Evolutionary conservation across 1,140 invertebrate genomes (phyloP).

Genomic region (Drosophila lacertosa): DNA sequence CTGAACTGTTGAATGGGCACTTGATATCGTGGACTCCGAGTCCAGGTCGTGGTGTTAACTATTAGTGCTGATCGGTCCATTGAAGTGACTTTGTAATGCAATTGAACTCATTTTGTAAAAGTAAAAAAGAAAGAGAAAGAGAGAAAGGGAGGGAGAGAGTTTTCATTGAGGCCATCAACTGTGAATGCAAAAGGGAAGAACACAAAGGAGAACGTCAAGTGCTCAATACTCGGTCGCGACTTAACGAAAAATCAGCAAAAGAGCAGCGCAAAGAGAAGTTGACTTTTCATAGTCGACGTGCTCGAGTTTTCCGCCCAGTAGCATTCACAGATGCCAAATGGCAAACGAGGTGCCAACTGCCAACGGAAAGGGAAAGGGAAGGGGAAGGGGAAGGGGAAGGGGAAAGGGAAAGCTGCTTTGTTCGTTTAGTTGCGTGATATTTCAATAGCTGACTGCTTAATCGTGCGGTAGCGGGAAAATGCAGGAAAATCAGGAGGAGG

Average conservation of each 20-base stretch:
- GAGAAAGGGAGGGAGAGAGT: not conserved
- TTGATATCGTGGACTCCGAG: not conserved
- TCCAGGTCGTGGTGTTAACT: constrained; percentile 44
- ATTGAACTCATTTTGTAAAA: constrained; percentile 67
- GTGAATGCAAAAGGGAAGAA: constrained; percentile 22
- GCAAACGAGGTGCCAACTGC: constrained; percentile 48
- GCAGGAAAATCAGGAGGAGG: not conserved
- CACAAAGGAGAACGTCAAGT: constrained; percentile 52
- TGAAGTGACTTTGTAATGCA: constrained; percentile 73
- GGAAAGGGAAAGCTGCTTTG: constrained; percentile 52
- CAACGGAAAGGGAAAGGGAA: too few relatives aligned
- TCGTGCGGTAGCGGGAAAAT: constrained; percentile 61
- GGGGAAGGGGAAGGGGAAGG: too few relatives aligned
- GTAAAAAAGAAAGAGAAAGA: constrained; percentile 10
- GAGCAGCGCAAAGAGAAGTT: constrained; percentile 33
- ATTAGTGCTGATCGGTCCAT: constrained; percentile 55
- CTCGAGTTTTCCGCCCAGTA: not conserved
- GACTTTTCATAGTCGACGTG: constrained; percentile 50
- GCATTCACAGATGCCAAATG: constrained; percentile 44
- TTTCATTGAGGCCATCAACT: constrained; percentile 6
- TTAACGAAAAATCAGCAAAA: constrained; percentile 61
- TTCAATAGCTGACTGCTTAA: constrained; percentile 78
- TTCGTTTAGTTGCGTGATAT: constrained; percentile 76
- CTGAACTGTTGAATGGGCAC: constrained; percentile 21
- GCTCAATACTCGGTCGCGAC: constrained; percentile 51